phyloP scores from a whole-genome alignment of 2,113 vertebrate genomes.

The Carassius carassius region DNA sequence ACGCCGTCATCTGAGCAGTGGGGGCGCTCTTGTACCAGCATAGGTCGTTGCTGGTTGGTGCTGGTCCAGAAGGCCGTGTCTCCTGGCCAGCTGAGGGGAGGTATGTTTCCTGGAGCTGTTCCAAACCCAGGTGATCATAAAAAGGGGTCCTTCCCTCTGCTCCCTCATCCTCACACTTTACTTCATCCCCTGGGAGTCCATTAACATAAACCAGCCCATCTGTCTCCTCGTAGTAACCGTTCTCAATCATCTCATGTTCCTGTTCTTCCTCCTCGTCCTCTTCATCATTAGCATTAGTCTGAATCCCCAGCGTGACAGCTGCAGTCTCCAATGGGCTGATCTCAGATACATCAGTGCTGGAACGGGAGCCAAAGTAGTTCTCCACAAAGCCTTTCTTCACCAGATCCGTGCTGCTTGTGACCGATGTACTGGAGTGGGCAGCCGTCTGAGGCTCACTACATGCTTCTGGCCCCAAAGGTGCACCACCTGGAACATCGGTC shows the following conservation, averaged over 20 bases:
- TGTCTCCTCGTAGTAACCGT: constrained; percentile 93
- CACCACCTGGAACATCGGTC: constrained; percentile 51
- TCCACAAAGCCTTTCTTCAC: constrained; percentile 94
- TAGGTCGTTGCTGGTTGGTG: constrained; percentile 67
- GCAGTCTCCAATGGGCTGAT: constrained; percentile 79
- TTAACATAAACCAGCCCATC: constrained; percentile 78
- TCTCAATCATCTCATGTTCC: constrained; percentile 93
- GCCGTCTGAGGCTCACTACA: constrained; percentile 68
- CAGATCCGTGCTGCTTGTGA: constrained; percentile 85
- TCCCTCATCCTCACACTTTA: constrained; percentile 52
- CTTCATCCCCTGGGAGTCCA: constrained; percentile 71
- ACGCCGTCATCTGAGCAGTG: constrained; percentile 89
- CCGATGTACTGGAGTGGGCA: constrained; percentile 78
- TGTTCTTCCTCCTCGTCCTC: constrained; percentile 81
- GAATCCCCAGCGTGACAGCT: constrained; percentile 70
- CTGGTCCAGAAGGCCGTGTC: constrained; percentile 75
- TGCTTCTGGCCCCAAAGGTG: constrained; percentile 56
- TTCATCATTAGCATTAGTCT: constrained; percentile 61
- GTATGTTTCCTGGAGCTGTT: constrained; percentile 65
- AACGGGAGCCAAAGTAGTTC: constrained; percentile 92
- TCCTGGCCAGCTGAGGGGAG: constrained; percentile 54
- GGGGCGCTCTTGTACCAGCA: constrained; percentile 90
- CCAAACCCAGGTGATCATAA: constrained; percentile 67
- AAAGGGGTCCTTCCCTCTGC: constrained; percentile 72
- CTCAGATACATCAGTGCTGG: constrained; percentile 84